A percentile compares a stretch with the other conserved stretches of the same genome.
Conservation (phyloP, 2,797 vertebrate genomes). For the Phrynocephalus guinanensis region DNA sequence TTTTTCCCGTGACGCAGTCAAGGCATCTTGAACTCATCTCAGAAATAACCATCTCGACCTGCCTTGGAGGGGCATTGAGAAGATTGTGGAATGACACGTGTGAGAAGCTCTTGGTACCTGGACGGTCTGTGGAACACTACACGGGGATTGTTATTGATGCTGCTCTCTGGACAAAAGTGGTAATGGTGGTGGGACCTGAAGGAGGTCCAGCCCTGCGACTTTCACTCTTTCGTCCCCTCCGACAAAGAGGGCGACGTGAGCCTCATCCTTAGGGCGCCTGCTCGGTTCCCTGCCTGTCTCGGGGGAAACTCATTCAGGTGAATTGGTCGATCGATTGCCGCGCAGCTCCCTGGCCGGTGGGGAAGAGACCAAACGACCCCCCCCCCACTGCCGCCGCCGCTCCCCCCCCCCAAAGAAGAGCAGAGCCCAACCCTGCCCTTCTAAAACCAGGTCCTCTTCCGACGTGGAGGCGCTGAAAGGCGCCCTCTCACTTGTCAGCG, state of each 20-base stretch:
- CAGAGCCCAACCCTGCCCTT: not conserved
- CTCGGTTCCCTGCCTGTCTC: no score
- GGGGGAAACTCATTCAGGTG: no score
- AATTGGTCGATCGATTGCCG: no score
- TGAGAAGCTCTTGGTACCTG: not conserved
- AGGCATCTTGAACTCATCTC: no score
- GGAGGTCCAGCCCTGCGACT: not conserved
- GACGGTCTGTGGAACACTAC: not conserved
- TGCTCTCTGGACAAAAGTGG: not conserved
- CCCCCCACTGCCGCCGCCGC: no score
- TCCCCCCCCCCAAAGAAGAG: no score
- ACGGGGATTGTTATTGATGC: not conserved
- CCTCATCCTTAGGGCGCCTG: no score
- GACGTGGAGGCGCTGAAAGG: not conserved
- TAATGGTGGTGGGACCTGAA: not conserved
- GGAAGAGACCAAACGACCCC: no score
- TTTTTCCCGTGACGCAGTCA: no score
- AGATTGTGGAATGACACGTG: not conserved
- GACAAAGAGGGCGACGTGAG: no score
- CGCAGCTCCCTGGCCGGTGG: no score
- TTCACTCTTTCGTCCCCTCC: no score
- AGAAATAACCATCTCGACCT: not conserved
- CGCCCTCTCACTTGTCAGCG: constrained; percentile 4
- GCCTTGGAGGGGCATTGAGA: not conserved
- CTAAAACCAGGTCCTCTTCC: not conserved